Conservation (phyloP, 2,888 invertebrate genomes). For the Girardia tigrina region DNA sequence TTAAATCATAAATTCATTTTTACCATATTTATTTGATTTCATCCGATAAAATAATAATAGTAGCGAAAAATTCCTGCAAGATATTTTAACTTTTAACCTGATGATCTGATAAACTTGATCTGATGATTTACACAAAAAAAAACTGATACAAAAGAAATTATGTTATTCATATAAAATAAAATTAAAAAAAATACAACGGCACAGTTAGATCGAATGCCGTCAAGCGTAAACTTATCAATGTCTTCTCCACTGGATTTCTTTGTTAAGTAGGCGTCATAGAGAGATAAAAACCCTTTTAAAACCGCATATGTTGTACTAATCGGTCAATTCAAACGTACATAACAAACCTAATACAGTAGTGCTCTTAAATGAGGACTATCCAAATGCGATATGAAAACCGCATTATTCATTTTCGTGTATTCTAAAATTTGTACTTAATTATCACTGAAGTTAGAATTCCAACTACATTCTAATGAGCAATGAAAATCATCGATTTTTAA, state of each 20-base stretch:
- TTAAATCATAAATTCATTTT: no score
- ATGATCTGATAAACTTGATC: no score
- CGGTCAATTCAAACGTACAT: slow-evolving; percentile 80
- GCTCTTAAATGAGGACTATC: slow-evolving; percentile 86
- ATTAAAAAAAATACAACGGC: no score
- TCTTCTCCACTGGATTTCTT: slow-evolving; percentile 74
- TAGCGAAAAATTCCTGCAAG: no score
- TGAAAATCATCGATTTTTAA: slow-evolving; percentile 89
- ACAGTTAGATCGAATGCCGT: slow-evolving; percentile 92
- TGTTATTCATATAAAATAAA: no score
- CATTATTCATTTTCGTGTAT: slow-evolving; percentile 79
- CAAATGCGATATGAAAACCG: slow-evolving; percentile 82
- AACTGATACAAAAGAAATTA: no score
- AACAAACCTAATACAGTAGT: slow-evolving; percentile 83
- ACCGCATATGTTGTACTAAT: slow-evolving; percentile 94
- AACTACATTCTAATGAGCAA: slow-evolving; percentile 89
- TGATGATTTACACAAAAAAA: no score
- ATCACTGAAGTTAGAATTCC: slow-evolving; percentile 86
- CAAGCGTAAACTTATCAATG: slow-evolving; percentile 78
- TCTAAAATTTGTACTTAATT: slow-evolving; percentile 77
- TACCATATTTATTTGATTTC: no score
- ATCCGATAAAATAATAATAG: no score
- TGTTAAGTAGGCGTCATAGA: slow-evolving; percentile 73
- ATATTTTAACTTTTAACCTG: no score
- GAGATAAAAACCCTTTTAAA: slow-evolving; percentile 97